phyloP scores from a whole-genome alignment of 2,797 vertebrate genomes.

The Hemibagrus guttatus region DNA sequence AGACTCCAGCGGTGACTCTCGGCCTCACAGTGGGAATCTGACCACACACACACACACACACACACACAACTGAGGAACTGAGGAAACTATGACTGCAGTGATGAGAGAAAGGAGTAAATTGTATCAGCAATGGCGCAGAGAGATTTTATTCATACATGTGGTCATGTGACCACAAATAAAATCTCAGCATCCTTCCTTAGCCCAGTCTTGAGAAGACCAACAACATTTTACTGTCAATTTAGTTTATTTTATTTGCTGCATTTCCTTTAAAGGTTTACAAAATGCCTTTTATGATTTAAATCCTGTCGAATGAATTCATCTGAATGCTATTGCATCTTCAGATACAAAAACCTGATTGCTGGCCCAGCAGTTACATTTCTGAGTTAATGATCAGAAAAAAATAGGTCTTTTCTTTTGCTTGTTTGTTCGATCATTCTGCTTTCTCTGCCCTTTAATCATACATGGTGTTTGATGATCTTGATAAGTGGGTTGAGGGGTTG shows the following conservation, averaged over 20 bases:
- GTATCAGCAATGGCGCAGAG: slow-evolving; percentile 3
- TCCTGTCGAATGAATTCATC: neutral
- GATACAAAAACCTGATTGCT: neutral
- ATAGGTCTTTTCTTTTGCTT: neutral
- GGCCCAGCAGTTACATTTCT: no score
- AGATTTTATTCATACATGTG: slow-evolving; percentile 6
- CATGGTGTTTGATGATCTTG: neutral
- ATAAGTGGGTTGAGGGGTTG: neutral
- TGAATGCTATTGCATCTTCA: neutral
- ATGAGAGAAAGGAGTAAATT: slow-evolving; percentile 21
- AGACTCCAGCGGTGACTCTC: slow-evolving; percentile 72
- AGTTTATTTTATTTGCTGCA: neutral
- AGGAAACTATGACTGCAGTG: slow-evolving; percentile 39
- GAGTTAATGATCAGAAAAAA: no score
- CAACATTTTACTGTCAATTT: neutral
- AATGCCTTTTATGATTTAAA: neutral
- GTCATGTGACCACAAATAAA: slow-evolving; percentile 12
- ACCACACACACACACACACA: slow-evolving; percentile 62
- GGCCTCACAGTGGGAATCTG: slow-evolving; percentile 69
- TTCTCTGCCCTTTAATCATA: neutral
- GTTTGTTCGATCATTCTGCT: neutral
- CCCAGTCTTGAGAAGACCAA: neutral
- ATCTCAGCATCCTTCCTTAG: neutral
- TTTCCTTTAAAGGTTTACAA: neutral
- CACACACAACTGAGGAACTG: slow-evolving; percentile 24